These are phyloP conservation scores for Tupaia tana DNA, from an alignment of 2,113 vertebrate species.

Conservation along the genomic window DNA sequence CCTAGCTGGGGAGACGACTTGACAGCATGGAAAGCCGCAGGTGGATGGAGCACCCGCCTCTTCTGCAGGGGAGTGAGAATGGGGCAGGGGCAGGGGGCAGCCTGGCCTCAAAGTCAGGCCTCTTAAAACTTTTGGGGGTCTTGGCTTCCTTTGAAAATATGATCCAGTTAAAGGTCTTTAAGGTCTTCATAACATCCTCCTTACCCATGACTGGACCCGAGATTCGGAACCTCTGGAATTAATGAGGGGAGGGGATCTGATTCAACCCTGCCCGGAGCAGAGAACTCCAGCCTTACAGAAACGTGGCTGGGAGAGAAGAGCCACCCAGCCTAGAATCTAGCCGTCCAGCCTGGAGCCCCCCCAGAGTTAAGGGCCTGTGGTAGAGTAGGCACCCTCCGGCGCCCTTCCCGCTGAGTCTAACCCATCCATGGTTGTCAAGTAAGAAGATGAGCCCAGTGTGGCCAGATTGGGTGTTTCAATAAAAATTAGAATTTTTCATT, in stretches of 20 bases:
- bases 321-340: background rate
- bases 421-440: fast-evolving
- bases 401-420: background rate
- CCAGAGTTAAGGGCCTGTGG: fast-evolving
- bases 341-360: background rate
- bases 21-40: background rate
- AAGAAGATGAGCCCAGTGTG: background rate
- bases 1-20: background rate
- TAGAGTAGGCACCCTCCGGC: background rate
- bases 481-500: background rate
- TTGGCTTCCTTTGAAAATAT: background rate
- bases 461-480: background rate
- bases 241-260: background rate
- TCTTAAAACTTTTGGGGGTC: background rate
- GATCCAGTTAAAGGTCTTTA: background rate
- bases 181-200: fast-evolving
- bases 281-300: background rate
- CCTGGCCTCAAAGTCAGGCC: background rate
- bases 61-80: background rate
- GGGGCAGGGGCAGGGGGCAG: no score
- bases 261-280: fast-evolving
- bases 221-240: background rate
- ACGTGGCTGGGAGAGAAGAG: background rate
- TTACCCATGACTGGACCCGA: background rate
- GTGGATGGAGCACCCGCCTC: background rate